Evolutionary conservation across 2,888 invertebrate genomes (phyloP), one percentile per base, ranked within the genome.

Genomic region (Perdita meconis): DNA sequence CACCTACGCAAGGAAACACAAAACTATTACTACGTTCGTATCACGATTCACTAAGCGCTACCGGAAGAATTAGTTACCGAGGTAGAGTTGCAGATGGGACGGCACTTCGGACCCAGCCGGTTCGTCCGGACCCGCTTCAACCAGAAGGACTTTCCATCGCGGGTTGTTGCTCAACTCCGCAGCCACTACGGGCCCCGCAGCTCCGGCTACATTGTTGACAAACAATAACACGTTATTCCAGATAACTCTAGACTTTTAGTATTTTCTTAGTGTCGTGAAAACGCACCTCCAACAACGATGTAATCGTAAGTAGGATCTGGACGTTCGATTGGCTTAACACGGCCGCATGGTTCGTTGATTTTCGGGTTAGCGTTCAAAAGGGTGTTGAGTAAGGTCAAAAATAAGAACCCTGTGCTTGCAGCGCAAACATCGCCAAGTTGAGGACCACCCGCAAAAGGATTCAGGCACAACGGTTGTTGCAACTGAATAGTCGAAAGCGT

Each of bases 81-180:
- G 73, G 36, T 85, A 89, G 4, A 85, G 70, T 40, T 76, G 84
- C 44, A 87, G 85, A 63, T 89, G 82, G 38, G 89, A 89, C 0
- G 92, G 92, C 67, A 92, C 83, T 72, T 90, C 82, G 0, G 94
- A 93, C 10, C 93, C 94, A 0, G 94, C 93, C 0, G 95, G 95
- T 88, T 96, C 95, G 78, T 96, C 95, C 0, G 94, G 95, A 0
- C 96, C 96, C 0, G 96, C 96, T 92, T 96, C 96, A 70, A 96
- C 87, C 0, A 96, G 90, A 12, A 96, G 90, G 1, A 96, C 94
- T 87, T 94, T 94, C 95, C 95, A 95, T 4, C 94, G 92, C 0
- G 94, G 92, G 50, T 94, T 93, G 88, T 95, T 95, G 10, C 95
- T 94, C 10, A 96, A 89, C 68, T 95, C 93, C 0, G 93, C 94